Base-by-base conservation (phyloP, 2,888 invertebrate genomes). In the Gerosis bhagava region DNA sequence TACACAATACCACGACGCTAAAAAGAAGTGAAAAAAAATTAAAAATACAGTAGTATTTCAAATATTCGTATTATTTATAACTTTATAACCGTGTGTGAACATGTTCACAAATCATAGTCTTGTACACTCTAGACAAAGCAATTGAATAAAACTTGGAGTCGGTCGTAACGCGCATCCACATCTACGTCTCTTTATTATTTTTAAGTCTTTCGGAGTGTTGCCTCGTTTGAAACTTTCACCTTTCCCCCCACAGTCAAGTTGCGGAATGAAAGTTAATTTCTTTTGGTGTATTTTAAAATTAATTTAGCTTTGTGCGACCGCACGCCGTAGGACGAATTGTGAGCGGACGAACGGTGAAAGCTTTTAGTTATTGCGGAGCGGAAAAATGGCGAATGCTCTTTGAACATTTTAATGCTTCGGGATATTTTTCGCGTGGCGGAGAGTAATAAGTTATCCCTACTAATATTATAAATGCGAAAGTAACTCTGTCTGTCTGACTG, bases 221-320 rank as follows among this genome's bases (percentile, higher is more conserved):
- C 74, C 77, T 72, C 71, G 77, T 75, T 77, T 65, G 67, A 75
- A 86, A 86, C 72, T 83, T 84, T 77, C 75, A 75, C 83, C 74
- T 73, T 68, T 63, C 69, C 73, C 70, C 66, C 65, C n/a, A n/a
- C n/a, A n/a, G n/a, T n/a, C n/a, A n/a, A 65, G 70, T 70, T 71
- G 66, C 69, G 67, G 70, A 62, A 66, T 66, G 70, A 72, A 86
- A 87, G 86, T 86, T 86, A 86, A 88, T 87, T 84, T 88, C 84
- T 86, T 87, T 86, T 78, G 77, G 83, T 86, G 82, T 84, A 82
- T 86, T 86, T 84, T 84, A 78, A 87, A 86, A 83, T 86, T 84
- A 84, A 86, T 87, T 86, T 84, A 73, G 77, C 83, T 86, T 86
- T 84, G 83, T 81, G 76, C 75, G 73, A 78, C 77, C 76, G 72